Evolutionary conservation across 2,888 invertebrate genomes (phyloP), one percentile per base, ranked within the genome.

Genomic region (Ligdia adustata): DNA sequence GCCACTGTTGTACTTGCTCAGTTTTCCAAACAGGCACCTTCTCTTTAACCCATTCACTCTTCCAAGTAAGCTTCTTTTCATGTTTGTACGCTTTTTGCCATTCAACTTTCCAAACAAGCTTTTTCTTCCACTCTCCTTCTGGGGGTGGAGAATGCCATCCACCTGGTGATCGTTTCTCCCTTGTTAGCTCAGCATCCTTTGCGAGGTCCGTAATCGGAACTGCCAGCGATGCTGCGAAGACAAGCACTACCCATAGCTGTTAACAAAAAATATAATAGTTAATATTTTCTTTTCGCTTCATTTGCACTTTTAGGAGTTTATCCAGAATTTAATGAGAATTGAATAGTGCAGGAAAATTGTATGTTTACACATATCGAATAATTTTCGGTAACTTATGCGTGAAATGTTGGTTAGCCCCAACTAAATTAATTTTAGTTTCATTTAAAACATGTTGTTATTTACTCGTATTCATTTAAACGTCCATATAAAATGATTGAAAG

Each of bases 61-160:
- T 93, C 94, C 94, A 95, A 33, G 89, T 84, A 41, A 94, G 88
- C 74, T 96, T 95, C 62, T 95, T 95, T 29, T 94, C 93, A 0
- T 92, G 92, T 78, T 95, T 95, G 94, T 94, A 95, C 15, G 94
- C 86, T 71, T 94, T 92, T 62, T 94, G 93, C 95, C 95, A 95
- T 60, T 95, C 95, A 50, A 94, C 94, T 79, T 96, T 96, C 96
- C 96, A 96, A 15, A 92, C 92, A 31, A 96, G 90, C 78, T 95
- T 96, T 79, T 95, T 96, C 77, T 95, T 94, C 95, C 95, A 95
- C 60, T 93, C 92, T 49, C 95, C 95, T 50, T 94, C 94, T 28
- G 89, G 85, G 49, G 91, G 90, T 40, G 76, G 70, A 41, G 92
- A 91, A 62, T 92, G 91, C 87, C 90, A 90, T 43, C 85, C 87